phyloP scores from a whole-genome alignment of 2,888 invertebrate species.

The Crioceris asparagi region DNA sequence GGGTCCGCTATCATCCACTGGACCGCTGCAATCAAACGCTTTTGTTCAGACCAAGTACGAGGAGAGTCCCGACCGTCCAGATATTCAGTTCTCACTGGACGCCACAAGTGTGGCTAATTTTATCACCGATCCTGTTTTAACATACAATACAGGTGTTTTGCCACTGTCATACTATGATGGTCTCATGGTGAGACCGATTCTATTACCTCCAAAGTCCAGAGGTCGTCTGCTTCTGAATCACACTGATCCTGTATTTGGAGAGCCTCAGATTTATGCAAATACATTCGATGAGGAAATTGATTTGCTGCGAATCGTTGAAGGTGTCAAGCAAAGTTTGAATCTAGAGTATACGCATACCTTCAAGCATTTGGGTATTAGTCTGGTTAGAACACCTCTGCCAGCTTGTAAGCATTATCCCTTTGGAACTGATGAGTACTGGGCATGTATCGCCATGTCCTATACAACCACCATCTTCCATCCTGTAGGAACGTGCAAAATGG shows the following conservation, averaged over 20 bases:
- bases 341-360: conserved; percentile 51
- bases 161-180: conserved; percentile 55
- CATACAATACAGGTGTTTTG: conserved; percentile 35
- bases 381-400: conserved; percentile 47
- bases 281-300: conserved; percentile 56
- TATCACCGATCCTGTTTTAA: conserved; percentile 43
- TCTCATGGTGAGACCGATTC: conserved; percentile 48
- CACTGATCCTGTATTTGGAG: conserved; percentile 59
- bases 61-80: conserved; percentile 41
- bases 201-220: conserved; percentile 52
- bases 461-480: conserved; percentile 63
- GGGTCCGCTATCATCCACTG: conserved; percentile 46
- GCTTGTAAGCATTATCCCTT: conserved; percentile 47
- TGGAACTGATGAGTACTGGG: conserved; percentile 56
- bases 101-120: conserved; percentile 47
- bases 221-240: conserved; percentile 52
- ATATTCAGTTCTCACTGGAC: conserved; percentile 58
- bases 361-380: conserved; percentile 43
- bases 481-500: conserved; percentile 62
- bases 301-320: conserved; percentile 48
- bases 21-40: conserved; percentile 45
- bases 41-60: conserved; percentile 51
- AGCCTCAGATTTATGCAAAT: conserved; percentile 62
- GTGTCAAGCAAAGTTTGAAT: conserved; percentile 46
- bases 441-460: conserved; percentile 52